Percentiles rank a stretch among this genome's conserved stretches.
These are phyloP conservation scores for Ypsolopha sequella DNA, from an alignment of 2,888 invertebrate genomes.

Conservation along the genomic window DNA sequence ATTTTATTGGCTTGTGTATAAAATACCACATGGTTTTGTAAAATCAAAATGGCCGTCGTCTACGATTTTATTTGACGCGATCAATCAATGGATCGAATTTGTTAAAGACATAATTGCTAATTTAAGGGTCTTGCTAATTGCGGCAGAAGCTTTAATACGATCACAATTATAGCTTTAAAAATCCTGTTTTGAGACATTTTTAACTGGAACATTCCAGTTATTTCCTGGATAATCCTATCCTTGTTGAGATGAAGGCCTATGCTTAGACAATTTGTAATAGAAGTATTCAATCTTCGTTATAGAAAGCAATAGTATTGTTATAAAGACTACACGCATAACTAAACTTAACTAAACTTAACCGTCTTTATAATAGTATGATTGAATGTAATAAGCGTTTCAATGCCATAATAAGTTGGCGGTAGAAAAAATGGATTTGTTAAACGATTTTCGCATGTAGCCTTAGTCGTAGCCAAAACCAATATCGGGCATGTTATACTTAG, in stretches of 20 bases:
- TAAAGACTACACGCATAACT: not conserved
- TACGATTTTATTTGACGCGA: not conserved
- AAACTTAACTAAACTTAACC: not conserved
- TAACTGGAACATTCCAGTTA: slow-evolving; percentile 11
- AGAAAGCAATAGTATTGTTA: slow-evolving; percentile 11
- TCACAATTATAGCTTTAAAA: slow-evolving; percentile 30
- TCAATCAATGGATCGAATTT: slow-evolving; percentile 3
- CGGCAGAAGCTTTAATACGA: slow-evolving; percentile 39
- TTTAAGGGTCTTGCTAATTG: slow-evolving; percentile 21
- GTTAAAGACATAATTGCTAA: slow-evolving; percentile 4
- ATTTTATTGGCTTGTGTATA: slow-evolving; percentile 32
- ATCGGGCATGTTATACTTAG: slow-evolving; percentile 50
- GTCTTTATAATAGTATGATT: not conserved
- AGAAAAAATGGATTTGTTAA: slow-evolving; percentile 53
- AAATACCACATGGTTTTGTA: slow-evolving; percentile 6
- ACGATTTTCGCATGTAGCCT: slow-evolving; percentile 49
- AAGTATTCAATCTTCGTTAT: slow-evolving; percentile 35
- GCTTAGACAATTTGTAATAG: slow-evolving; percentile 44
- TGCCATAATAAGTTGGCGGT: slow-evolving; percentile 43
- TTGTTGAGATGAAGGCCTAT: slow-evolving; percentile 35
- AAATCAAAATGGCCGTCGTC: slow-evolving; percentile 24
- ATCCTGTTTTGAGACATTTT: slow-evolving; percentile 39
- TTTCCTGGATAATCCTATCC: slow-evolving; percentile 9
- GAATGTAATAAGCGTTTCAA: not conserved
- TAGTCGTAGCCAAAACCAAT: slow-evolving; percentile 53